phyloP scores from a whole-genome alignment of 2,888 invertebrate species.

The Ischnus inquisitorius region DNA sequence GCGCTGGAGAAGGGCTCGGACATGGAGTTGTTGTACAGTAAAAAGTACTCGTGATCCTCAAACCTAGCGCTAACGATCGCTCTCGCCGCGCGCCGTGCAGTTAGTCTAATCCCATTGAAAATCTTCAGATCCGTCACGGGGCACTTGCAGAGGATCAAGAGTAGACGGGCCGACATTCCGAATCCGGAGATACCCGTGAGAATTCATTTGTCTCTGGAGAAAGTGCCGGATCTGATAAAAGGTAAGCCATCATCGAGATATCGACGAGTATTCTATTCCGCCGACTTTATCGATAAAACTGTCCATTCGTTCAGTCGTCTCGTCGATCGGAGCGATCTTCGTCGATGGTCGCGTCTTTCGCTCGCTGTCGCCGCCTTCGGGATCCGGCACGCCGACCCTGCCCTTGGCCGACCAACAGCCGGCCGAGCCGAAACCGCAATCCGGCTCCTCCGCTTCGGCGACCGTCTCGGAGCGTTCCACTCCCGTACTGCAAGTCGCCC shows the following conservation, averaged over 20 bases:
- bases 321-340: constrained; percentile 92
- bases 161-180: constrained; percentile 94
- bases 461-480: constrained; percentile 70
- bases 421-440: constrained; percentile 84
- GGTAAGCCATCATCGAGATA: constrained; percentile 85
- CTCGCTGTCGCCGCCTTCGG: constrained; percentile 80
- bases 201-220: constrained; percentile 92
- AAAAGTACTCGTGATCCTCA: constrained; percentile 88
- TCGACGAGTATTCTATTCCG: not conserved
- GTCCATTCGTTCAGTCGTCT: constrained; percentile 87
- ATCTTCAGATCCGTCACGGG: constrained; percentile 86
- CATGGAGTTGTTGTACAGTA: constrained; percentile 93
- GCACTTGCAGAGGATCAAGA: constrained; percentile 93
- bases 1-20: constrained; percentile 93
- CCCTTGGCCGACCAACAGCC: constrained; percentile 77
- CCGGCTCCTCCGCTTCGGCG: constrained; percentile 69
- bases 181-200: constrained; percentile 96
- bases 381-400: constrained; percentile 76
- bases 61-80: not conserved
- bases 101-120: not conserved
- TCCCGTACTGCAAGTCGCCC: constrained; percentile 65
- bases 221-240: constrained; percentile 92
- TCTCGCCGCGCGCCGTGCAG: not conserved
- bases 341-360: constrained; percentile 94
- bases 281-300: not conserved